Evolutionary conservation across 2,888 invertebrate species (phyloP).

Genomic region (Busseola fusca): DNA sequence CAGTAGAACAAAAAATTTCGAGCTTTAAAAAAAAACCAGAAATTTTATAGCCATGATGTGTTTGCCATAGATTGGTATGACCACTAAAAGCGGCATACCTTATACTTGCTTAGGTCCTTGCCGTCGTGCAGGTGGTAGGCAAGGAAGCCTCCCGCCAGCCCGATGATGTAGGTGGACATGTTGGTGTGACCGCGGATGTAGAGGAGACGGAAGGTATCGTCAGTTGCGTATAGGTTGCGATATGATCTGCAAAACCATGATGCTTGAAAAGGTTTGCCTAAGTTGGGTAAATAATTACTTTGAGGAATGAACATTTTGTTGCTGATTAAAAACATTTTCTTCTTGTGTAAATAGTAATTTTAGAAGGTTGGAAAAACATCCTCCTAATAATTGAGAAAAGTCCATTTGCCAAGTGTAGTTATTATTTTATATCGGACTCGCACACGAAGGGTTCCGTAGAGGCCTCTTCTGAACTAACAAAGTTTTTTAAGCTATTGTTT

Average conservation of each 20-base stretch:
- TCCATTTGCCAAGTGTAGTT: background rate
- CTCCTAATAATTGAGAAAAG: background rate
- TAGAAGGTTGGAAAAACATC: background rate
- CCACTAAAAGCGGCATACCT: conserved; percentile 58
- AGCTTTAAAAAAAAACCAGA: background rate
- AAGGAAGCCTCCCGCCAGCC: conserved; percentile 80
- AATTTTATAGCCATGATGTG: background rate
- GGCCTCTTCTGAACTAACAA: too few relatives aligned
- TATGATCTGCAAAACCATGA: conserved; percentile 67
- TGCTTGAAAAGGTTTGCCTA: background rate
- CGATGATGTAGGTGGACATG: conserved; percentile 79
- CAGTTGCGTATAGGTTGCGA: conserved; percentile 73
- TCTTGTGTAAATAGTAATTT: background rate
- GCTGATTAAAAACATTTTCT: background rate
- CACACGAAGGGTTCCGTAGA: too few relatives aligned
- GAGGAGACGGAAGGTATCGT: conserved; percentile 77
- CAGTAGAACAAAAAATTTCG: background rate
- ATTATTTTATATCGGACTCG: background rate
- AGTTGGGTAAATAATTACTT: background rate
- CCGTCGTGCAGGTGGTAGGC: conserved; percentile 75
- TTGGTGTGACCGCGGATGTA: conserved; percentile 84
- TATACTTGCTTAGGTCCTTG: conserved; percentile 71
- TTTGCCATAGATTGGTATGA: background rate
- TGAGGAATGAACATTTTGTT: background rate
- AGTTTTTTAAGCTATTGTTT: too few relatives aligned